phyloP scores from a whole-genome alignment of 2,888 invertebrate genomes.

The Stictocephala bisonia region DNA sequence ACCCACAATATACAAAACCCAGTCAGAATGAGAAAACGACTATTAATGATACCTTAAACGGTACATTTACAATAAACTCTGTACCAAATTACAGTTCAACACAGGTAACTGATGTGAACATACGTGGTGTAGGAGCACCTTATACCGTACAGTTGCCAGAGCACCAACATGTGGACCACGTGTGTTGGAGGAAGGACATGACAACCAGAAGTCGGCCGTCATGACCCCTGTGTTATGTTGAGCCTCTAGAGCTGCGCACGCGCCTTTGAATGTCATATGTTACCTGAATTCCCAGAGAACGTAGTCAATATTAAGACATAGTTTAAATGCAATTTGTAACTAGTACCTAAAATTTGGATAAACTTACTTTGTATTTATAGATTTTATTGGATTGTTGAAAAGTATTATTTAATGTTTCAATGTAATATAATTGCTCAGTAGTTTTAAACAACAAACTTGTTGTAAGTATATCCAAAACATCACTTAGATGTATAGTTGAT shows the following conservation, averaged over 20 bases:
- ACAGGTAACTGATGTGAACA: constrained; percentile 14
- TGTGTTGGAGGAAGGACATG: constrained; percentile 52
- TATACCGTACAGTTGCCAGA: constrained; percentile 54
- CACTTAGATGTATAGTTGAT: too few species aligned
- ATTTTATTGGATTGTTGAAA: too few species aligned
- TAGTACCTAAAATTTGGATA: too few species aligned
- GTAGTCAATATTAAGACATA: too few species aligned
- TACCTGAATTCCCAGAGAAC: constrained; percentile 38
- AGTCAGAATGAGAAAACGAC: constrained; percentile 34
- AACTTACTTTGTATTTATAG: too few species aligned
- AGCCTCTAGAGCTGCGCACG: constrained; percentile 35
- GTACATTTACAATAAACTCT: constrained; percentile 31
- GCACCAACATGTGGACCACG: constrained; percentile 50
- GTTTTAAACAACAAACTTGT: too few species aligned
- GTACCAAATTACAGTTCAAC: constrained; percentile 40
- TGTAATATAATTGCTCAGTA: too few species aligned
- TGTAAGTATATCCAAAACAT: too few species aligned
- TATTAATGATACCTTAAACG: constrained; percentile 8
- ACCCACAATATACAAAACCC: constrained; percentile 26
- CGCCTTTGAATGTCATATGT: constrained; percentile 40
- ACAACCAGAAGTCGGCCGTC: constrained; percentile 22
- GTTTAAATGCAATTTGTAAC: too few species aligned
- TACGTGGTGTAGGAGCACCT: constrained; percentile 45
- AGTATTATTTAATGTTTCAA: too few species aligned
- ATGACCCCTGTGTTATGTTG: constrained; percentile 32